These are phyloP conservation scores for Chlamydotis undulata DNA, from an alignment of 2,113 vertebrate species.

Conservation along the genomic window DNA sequence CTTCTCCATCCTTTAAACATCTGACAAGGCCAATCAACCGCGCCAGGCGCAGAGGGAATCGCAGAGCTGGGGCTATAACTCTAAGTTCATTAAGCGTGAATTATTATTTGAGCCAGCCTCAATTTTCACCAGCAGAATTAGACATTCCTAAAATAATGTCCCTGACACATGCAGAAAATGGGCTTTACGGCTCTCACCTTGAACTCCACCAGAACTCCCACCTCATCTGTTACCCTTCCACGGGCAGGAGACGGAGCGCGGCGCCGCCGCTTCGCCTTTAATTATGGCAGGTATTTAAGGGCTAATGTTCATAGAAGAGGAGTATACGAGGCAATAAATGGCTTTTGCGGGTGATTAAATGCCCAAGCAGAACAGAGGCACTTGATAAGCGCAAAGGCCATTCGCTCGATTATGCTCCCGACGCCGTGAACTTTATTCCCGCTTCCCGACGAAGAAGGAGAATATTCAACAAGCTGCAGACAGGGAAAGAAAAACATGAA, in stretches of 20 bases:
- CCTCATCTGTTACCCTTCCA: conserved; percentile 67
- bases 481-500: not conserved
- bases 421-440: not conserved
- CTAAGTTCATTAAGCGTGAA: conserved; percentile 76
- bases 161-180: conserved; percentile 70
- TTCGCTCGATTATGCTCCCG: not conserved
- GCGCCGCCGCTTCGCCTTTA: conserved; percentile 51
- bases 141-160: conserved; percentile 72
- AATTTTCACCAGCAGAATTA: conserved; percentile 65
- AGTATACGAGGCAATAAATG: conserved; percentile 57
- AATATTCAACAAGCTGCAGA: not conserved
- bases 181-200: conserved; percentile 72
- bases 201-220: conserved; percentile 67
- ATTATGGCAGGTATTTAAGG: conserved; percentile 63
- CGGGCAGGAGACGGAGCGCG: conserved; percentile 37
- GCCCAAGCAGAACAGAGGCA: conserved; percentile 49
- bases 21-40: conserved; percentile 62
- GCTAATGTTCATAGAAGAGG: conserved; percentile 62
- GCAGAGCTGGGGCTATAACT: conserved; percentile 56
- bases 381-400: conserved; percentile 21
- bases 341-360: conserved; percentile 55
- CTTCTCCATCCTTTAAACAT: conserved; percentile 58
- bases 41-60: conserved; percentile 29
- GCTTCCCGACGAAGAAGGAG: not conserved
- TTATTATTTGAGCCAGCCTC: conserved; percentile 73